Evolutionary conservation across 2,113 vertebrate genomes (phyloP), one percentile per base, ranked within the genome.

Genomic region (Columba livia): DNA sequence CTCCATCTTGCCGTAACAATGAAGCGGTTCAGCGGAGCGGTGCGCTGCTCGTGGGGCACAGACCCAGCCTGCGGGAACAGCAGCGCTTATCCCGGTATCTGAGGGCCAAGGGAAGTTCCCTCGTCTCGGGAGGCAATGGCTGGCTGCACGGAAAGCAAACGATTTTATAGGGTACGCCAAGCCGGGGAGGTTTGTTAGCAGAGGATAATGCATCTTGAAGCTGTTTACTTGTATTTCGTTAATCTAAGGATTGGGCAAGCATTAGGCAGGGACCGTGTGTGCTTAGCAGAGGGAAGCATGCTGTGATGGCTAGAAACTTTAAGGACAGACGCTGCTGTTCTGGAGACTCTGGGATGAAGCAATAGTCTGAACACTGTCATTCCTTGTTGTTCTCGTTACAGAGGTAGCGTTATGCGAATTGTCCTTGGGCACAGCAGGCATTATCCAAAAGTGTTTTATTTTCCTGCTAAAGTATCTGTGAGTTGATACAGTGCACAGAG

Each of bases 381-480:
- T 47, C 38, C 47, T 42, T 24, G 6, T 2, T 15, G 48, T 40
- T 36, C 29, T 40, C 25, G 61, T 40, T 29, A 15, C 85, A 6
- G 60, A 23, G 7, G 62, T 74, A 60, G 77, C 19, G 1, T n/a
- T 53, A 32, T 15, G 47, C 78, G 80, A 19, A 64, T 86, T 80
- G 78, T 72, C 87, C 85, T 94, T 77, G 71, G 54, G 88, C 64
- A 89, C 78, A 84, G 69, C 57, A 73, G 75, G 53, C 58, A 82
- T 96, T 79, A 54, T 64, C 73, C 69, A 13, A 5, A 92, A 94
- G 81, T 65, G 54, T 56, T 92, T 57, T 65, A 15, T 89, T 91
- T 88, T 69, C 48, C 47, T 34, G 42, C 82, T 70, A 12, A 84
- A 89, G 85, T 67, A 23, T 79, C 88, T 71, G 60, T 15, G 93